Percentiles rank a stretch among this genome's conserved stretches.
Evolutionary conservation across 2,888 invertebrate species (phyloP).

Genomic region (Rhingia rostrata): DNA sequence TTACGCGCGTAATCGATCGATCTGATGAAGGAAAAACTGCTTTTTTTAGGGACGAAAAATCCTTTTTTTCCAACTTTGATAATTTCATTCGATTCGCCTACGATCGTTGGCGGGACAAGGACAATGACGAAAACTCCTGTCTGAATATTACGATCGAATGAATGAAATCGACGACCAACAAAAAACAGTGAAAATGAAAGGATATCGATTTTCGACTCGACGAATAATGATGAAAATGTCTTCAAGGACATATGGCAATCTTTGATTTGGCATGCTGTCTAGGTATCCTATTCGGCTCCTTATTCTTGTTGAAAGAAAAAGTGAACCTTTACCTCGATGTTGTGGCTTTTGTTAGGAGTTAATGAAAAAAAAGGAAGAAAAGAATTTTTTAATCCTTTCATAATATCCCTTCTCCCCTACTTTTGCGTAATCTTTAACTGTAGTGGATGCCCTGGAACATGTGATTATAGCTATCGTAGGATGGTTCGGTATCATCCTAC

Average conservation of each 20-base stretch:
- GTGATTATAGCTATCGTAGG: conserved; percentile 41
- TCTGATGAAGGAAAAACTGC: conserved; percentile 45
- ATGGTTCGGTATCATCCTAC: conserved; percentile 43
- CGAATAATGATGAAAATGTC: conserved; percentile 48
- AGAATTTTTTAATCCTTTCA: conserved; percentile 68
- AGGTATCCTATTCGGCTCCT: conserved; percentile 1
- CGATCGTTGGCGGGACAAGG: conserved; percentile 45
- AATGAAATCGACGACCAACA: conserved; percentile 16
- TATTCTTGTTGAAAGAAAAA: background rate
- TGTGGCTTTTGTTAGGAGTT: conserved; percentile 56
- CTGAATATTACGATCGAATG: conserved; percentile 57
- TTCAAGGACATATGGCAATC: conserved; percentile 70
- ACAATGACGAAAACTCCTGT: conserved; percentile 30
- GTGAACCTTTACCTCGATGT: conserved; percentile 49
- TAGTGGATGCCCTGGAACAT: conserved; percentile 39
- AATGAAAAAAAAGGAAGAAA: conserved; percentile 32
- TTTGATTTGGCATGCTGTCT: conserved; percentile 33
- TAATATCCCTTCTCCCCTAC: conserved; percentile 33
- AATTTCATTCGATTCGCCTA: conserved; percentile 73
- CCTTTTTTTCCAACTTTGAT: conserved; percentile 45
- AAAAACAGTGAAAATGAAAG: conserved; percentile 63
- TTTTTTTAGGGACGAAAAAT: conserved; percentile 27
- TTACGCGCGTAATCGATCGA: conserved; percentile 64
- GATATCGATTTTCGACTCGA: conserved; percentile 67
- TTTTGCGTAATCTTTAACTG: conserved; percentile 70